phyloP scores from a whole-genome alignment of 2,797 vertebrate genomes.

The Furcifer pardalis region DNA sequence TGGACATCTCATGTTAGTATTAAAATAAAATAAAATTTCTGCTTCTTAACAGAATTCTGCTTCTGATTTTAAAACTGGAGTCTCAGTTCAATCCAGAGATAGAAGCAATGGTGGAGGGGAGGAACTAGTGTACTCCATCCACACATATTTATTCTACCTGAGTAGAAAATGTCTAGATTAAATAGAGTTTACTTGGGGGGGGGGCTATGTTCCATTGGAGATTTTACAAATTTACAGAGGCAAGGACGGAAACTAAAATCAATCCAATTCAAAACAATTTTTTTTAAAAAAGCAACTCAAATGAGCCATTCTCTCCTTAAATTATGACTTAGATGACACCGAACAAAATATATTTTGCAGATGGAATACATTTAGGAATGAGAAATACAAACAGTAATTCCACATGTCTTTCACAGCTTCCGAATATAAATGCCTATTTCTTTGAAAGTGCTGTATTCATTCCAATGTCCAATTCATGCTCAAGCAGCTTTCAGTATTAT shows the following conservation, averaged over 20 bases:
- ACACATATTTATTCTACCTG: background rate
- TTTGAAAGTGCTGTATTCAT: slow-evolving; percentile 66
- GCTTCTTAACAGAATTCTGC: no score
- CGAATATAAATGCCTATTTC: slow-evolving; percentile 51
- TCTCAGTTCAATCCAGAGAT: no score
- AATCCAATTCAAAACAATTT: slow-evolving; percentile 41
- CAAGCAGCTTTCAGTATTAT: slow-evolving; percentile 70
- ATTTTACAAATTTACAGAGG: background rate
- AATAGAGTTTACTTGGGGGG: background rate
- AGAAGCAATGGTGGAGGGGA: background rate
- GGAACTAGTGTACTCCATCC: background rate
- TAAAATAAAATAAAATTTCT: no score
- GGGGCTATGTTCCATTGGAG: background rate
- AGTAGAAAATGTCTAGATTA: background rate
- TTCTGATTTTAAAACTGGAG: no score
- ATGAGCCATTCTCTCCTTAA: slow-evolving; percentile 52
- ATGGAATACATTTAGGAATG: slow-evolving; percentile 58
- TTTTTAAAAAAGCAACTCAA: slow-evolving; percentile 41
- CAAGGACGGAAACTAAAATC: background rate
- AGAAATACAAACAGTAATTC: slow-evolving; percentile 59
- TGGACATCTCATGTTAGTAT: no score
- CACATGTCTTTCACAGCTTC: slow-evolving; percentile 48
- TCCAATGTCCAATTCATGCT: slow-evolving; percentile 59
- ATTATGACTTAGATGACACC: slow-evolving; percentile 50
- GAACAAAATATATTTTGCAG: slow-evolving; percentile 55